phyloP scores from a whole-genome alignment of 2,797 vertebrate genomes.

The Leuciscus waleckii region DNA sequence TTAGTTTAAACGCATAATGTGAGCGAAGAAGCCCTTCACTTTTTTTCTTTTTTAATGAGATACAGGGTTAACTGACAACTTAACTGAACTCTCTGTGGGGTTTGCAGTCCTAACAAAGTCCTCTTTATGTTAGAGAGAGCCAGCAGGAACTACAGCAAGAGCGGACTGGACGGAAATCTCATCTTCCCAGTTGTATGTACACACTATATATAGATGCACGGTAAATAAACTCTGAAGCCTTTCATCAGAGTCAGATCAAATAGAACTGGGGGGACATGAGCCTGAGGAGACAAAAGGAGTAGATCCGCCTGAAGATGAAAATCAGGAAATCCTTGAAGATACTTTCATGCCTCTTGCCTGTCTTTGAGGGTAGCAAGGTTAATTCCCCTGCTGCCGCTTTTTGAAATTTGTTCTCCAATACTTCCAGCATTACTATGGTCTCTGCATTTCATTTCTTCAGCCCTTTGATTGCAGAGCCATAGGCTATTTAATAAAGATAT shows the following conservation, averaged over 20 bases:
- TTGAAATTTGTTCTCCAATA: conserved; percentile 46
- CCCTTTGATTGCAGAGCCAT: conserved; percentile 18
- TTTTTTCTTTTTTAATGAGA: conserved; percentile 44
- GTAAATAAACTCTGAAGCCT: conserved; percentile 54
- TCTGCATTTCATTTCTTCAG: conserved; percentile 22
- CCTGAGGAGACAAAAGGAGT: conserved; percentile 55
- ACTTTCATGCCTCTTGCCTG: conserved; percentile 39
- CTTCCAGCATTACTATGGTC: conserved; percentile 37
- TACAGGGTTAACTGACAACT: conserved; percentile 24
- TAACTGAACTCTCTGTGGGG: conserved; percentile 39
- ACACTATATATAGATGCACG: conserved; percentile 47
- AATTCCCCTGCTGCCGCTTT: conserved; percentile 53
- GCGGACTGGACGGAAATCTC: conserved; percentile 41
- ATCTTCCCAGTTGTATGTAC: conserved; percentile 36
- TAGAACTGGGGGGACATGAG: conserved; percentile 43
- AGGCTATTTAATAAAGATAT: conserved; percentile 35
- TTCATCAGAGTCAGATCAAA: conserved; percentile 57
- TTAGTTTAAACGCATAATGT: neutral
- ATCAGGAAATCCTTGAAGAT: conserved; percentile 52
- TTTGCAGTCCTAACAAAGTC: conserved; percentile 28
- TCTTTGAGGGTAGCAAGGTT: conserved; percentile 55
- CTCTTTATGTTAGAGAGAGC: conserved; percentile 39
- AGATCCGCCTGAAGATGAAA: conserved; percentile 50
- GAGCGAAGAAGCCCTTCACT: conserved; percentile 25
- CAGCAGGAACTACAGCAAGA: conserved; percentile 28